phyloP scores from a whole-genome alignment of 2,888 invertebrate genomes.

The Stenotaenia linearis region DNA sequence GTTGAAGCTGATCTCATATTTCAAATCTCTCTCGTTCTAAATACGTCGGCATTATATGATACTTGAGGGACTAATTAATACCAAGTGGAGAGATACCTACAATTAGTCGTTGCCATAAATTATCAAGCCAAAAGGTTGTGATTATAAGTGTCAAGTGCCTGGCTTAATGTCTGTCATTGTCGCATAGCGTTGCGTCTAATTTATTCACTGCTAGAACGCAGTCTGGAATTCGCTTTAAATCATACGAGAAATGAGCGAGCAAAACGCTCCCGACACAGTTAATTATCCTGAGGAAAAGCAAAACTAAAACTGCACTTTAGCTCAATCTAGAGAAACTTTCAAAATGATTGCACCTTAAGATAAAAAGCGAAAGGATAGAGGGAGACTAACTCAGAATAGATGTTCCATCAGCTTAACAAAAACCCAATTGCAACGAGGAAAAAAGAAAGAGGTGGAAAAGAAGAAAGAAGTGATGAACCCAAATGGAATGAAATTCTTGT shows the following conservation, averaged over 20 bases:
- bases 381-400: not conserved
- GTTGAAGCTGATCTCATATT: not conserved
- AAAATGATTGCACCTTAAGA: conserved; percentile 17
- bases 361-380: not conserved
- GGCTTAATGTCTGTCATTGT: conserved; percentile 23
- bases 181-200: conserved; percentile 12
- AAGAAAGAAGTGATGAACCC: conserved; percentile 17
- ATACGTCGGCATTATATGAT: not conserved
- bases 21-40: not conserved
- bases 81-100: conserved; percentile 19
- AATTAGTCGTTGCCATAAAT: conserved; percentile 14
- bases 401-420: conserved; percentile 26
- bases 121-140: conserved; percentile 24
- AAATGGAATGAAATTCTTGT: conserved; percentile 24
- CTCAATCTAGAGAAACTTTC: conserved; percentile 11
- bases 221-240: conserved; percentile 21
- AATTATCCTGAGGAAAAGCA: conserved; percentile 12
- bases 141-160: conserved; percentile 26
- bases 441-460: not conserved
- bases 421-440: not conserved
- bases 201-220: conserved; percentile 16
- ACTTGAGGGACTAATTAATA: conserved; percentile 24
- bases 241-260: conserved; percentile 21
- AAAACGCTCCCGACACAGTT: conserved; percentile 26
- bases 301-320: conserved; percentile 16